A percentile compares a stretch with the other conserved stretches of the same genome.
These are phyloP conservation scores for Cairina moschata DNA, from an alignment of 2,113 vertebrate species.

Conservation along the genomic window DNA sequence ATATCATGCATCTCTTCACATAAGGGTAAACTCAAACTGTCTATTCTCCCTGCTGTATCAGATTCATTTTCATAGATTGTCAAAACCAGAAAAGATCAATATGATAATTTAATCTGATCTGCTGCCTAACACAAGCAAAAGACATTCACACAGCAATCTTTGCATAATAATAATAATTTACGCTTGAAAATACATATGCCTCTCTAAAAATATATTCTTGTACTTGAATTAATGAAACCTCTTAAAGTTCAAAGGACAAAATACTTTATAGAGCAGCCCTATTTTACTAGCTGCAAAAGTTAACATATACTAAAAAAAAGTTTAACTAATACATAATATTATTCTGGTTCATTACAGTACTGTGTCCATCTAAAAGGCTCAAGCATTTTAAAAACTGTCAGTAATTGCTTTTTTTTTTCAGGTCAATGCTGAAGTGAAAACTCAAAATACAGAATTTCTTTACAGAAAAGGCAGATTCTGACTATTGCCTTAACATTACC, in stretches of 20 bases:
- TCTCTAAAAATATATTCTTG: not conserved
- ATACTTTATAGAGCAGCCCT: not conserved
- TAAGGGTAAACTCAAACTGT: constrained; percentile 10
- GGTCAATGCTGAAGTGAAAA: not conserved
- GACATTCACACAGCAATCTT: not conserved
- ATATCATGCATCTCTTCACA: not conserved
- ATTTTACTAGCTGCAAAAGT: not conserved
- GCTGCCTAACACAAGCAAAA: constrained; percentile 40
- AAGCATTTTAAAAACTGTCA: not conserved
- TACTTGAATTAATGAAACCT: not conserved
- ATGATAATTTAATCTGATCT: constrained; percentile 57
- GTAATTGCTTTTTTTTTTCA: not conserved
- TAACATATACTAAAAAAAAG: not conserved
- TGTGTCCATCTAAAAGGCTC: not conserved
- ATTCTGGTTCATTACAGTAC: not conserved
- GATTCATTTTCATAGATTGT: constrained; percentile 43
- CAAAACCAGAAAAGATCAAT: constrained; percentile 56
- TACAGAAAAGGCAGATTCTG: not conserved
- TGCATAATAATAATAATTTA: constrained; percentile 25
- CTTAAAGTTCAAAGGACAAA: not conserved
- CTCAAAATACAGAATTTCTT: not conserved
- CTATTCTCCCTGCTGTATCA: not conserved
- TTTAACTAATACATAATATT: not conserved
- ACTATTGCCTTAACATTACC: not conserved
- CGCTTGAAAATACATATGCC: not conserved